phyloP scores from a whole-genome alignment of 2,888 invertebrate genomes.

The Nephrocerus scutellatus region DNA sequence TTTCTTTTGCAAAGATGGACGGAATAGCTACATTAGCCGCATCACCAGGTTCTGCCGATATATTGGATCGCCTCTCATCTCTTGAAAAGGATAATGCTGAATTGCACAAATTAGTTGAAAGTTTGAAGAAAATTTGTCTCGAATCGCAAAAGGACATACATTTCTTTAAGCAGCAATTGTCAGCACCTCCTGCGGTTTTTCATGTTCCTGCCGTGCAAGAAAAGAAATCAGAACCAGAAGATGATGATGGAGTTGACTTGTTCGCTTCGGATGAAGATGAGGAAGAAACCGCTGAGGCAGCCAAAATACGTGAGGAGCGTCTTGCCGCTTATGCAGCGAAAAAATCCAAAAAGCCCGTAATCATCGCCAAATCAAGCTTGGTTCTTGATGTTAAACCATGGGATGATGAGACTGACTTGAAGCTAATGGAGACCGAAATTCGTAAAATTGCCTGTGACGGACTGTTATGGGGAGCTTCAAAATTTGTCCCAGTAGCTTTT shows the following conservation, averaged over 20 bases:
- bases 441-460: conserved; percentile 75
- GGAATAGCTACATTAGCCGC: conserved; percentile 55
- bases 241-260: conserved; percentile 70
- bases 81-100: conserved; percentile 57
- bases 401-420: conserved; percentile 90
- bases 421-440: conserved; percentile 70
- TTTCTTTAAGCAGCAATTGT: conserved; percentile 26
- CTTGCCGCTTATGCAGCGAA: conserved; percentile 84
- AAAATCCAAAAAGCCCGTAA: conserved; percentile 81
- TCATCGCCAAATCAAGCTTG: conserved; percentile 92
- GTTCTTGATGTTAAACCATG: conserved; percentile 89
- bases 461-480: conserved; percentile 88
- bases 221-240: conserved; percentile 37
- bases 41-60: conserved; percentile 49
- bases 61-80: conserved; percentile 51
- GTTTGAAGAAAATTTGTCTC: conserved; percentile 36
- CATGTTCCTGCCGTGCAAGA: not conserved
- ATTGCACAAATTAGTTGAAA: conserved; percentile 43
- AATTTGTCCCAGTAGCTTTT: conserved; percentile 84
- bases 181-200: conserved; percentile 12
- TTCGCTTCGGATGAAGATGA: conserved; percentile 79
- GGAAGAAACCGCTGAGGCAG: conserved; percentile 64
- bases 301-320: conserved; percentile 73
- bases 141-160: conserved; percentile 41
- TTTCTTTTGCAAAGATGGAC: conserved; percentile 55